Percentiles rank a stretch among this genome's conserved stretches.
Evolutionary conservation across 1,140 invertebrate species (phyloP).

Genomic region (Campoletis sonorensis): DNA sequence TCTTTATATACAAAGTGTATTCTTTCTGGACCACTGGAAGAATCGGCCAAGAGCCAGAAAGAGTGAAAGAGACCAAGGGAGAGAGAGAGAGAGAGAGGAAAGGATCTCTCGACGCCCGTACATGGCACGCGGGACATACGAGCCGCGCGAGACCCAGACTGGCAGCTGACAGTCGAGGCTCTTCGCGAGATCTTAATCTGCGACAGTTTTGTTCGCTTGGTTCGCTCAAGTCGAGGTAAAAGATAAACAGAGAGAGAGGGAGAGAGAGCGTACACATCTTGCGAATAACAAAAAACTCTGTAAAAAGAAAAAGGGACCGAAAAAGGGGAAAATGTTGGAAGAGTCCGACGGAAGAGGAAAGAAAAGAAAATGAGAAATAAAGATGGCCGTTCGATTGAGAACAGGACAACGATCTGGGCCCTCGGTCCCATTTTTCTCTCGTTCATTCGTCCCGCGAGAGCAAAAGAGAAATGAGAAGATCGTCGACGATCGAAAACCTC

Average conservation of each 20-base stretch:
- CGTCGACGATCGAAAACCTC: slow-evolving; percentile 42
- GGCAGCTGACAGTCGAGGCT: slow-evolving; percentile 54
- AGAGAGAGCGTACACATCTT: slow-evolving; percentile 46
- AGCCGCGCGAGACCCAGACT: slow-evolving; percentile 45
- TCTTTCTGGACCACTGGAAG: slow-evolving; percentile 45
- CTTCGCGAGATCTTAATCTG: slow-evolving; percentile 57
- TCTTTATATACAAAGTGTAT: slow-evolving; percentile 50
- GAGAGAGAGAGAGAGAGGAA: slow-evolving; percentile 50
- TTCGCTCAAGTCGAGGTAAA: slow-evolving; percentile 40
- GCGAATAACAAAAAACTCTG: slow-evolving; percentile 3
- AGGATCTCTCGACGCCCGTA: slow-evolving; percentile 46
- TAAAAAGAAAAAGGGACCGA: not conserved
- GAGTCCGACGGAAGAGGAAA: not conserved
- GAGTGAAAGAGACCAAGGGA: slow-evolving; percentile 47
- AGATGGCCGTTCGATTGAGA: slow-evolving; percentile 44
- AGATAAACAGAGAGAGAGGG: slow-evolving; percentile 52
- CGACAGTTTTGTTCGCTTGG: slow-evolving; percentile 51
- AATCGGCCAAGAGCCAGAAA: slow-evolving; percentile 42
- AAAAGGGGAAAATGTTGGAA: slow-evolving; percentile 31
- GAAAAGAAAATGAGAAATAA: slow-evolving; percentile 21
- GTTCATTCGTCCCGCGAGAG: slow-evolving; percentile 39
- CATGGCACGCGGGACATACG: slow-evolving; percentile 42
- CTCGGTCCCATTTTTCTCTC: not conserved
- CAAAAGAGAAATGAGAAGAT: slow-evolving; percentile 35
- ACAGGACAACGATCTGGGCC: slow-evolving; percentile 41